Conservation (phyloP, 2,888 invertebrate species). For the Drosophila planitibia region DNA sequence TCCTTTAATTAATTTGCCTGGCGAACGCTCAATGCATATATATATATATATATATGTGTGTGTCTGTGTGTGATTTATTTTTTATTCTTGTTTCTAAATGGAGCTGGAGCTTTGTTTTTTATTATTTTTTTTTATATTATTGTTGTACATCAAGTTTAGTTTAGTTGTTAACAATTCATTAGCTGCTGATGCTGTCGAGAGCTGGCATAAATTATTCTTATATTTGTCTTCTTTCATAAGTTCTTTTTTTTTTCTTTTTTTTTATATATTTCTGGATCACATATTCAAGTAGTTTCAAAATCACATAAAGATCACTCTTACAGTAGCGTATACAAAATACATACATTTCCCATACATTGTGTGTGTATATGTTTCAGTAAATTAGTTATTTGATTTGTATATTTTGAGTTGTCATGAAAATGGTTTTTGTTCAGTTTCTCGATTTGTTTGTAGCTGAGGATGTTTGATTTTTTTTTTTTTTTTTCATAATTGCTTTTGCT, state of each 20-base stretch:
- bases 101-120: constrained; percentile 66
- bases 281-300: constrained; percentile 82
- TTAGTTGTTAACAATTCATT: constrained; percentile 61
- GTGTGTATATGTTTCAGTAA: constrained; percentile 49
- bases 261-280: constrained; percentile 76
- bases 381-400: constrained; percentile 59
- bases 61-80: constrained; percentile 22
- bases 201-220: constrained; percentile 55
- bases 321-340: constrained; percentile 82
- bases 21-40: constrained; percentile 22
- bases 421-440: constrained; percentile 21
- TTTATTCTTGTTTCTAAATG: constrained; percentile 64
- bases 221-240: constrained; percentile 45
- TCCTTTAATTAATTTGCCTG: constrained; percentile 4
- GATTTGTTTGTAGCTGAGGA: constrained; percentile 22
- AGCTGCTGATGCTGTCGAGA: constrained; percentile 57
- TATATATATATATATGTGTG: constrained; percentile 17
- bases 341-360: constrained; percentile 61
- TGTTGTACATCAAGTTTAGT: constrained; percentile 64
- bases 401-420: constrained; percentile 45
- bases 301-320: constrained; percentile 82
- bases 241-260: constrained; percentile 29
- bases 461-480: constrained; percentile 37
- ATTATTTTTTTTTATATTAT: constrained; percentile 28
- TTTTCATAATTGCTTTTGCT: constrained; percentile 36